A percentile compares a stretch with the other conserved stretches of the same genome.
These are phyloP conservation scores for Platycnemis pennipes DNA, from an alignment of 2,888 invertebrate species.

Conservation along the genomic window DNA sequence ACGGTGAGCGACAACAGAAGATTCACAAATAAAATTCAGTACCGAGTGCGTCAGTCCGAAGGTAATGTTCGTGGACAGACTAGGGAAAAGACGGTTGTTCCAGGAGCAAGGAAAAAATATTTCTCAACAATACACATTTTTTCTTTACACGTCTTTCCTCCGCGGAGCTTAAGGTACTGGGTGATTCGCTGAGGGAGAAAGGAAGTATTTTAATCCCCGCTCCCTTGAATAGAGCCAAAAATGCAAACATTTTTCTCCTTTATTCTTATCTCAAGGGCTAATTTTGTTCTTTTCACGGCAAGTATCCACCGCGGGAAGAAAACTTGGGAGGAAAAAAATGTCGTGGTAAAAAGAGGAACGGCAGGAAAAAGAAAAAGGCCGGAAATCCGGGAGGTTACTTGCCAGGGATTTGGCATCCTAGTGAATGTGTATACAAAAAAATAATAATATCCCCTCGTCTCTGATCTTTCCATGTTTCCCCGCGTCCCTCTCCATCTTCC, in stretches of 20 bases:
- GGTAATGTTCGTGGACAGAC: too few relatives aligned
- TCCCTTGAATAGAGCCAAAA: neutral
- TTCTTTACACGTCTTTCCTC: neutral
- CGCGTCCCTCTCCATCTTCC: neutral
- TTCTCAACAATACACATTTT: neutral
- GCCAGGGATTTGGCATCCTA: neutral
- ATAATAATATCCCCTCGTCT: neutral
- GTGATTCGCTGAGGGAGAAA: neutral
- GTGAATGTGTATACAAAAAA: neutral
- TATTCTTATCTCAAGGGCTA: neutral
- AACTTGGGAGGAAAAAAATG: neutral
- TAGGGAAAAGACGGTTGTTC: neutral
- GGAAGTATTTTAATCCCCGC: neutral
- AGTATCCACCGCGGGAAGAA: neutral
- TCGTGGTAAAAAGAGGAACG: neutral
- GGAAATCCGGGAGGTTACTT: constrained; percentile 8
- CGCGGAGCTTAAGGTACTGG: neutral
- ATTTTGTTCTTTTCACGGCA: neutral
- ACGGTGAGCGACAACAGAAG: too few relatives aligned
- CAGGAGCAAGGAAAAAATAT: neutral
- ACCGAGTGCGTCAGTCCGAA: too few relatives aligned
- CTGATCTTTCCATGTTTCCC: neutral
- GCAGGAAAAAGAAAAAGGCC: neutral
- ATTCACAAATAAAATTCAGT: too few relatives aligned
- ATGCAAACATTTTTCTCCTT: neutral